phyloP scores from a whole-genome alignment of 2,888 invertebrate genomes.

The Morpho deidamia region DNA sequence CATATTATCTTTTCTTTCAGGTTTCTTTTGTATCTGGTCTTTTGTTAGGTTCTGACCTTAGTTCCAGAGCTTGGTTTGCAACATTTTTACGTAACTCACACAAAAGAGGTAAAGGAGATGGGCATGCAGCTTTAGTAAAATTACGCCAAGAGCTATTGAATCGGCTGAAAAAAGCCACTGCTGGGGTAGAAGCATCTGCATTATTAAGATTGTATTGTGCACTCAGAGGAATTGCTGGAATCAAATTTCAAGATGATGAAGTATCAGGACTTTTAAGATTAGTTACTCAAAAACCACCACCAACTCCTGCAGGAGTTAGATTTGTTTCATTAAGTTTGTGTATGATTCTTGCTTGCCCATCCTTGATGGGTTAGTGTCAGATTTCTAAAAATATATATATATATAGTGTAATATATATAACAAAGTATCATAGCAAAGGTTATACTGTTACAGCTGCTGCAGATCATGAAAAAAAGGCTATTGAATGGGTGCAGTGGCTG shows the following conservation, averaged over 20 bases:
- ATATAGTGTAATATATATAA: no score
- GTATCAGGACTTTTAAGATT: conserved; percentile 89
- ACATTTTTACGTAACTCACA: conserved; percentile 93
- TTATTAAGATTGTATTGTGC: conserved; percentile 94
- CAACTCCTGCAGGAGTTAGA: conserved; percentile 93
- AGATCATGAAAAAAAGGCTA: conserved; percentile 90
- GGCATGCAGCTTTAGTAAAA: conserved; percentile 80
- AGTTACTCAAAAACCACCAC: conserved; percentile 91
- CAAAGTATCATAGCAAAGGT: no score
- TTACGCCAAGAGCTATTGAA: conserved; percentile 88
- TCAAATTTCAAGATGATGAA: conserved; percentile 96
- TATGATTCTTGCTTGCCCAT: conserved; percentile 96
- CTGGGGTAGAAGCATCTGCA: conserved; percentile 92
- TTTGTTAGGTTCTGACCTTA: conserved; percentile 92
- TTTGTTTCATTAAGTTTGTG: conserved; percentile 96
- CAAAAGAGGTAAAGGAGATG: conserved; percentile 87
- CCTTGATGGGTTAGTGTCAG: conserved; percentile 81
- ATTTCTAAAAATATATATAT: background rate
- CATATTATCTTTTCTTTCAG: conserved; percentile 36
- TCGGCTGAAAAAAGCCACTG: conserved; percentile 83
- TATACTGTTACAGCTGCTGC: conserved; percentile 66
- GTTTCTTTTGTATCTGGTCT: conserved; percentile 94
- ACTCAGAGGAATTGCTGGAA: conserved; percentile 92
- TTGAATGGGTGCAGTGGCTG: conserved; percentile 97
- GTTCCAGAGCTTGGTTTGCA: conserved; percentile 95